phyloP scores from a whole-genome alignment of 2,797 vertebrate species.

The Macropodus opercularis region DNA sequence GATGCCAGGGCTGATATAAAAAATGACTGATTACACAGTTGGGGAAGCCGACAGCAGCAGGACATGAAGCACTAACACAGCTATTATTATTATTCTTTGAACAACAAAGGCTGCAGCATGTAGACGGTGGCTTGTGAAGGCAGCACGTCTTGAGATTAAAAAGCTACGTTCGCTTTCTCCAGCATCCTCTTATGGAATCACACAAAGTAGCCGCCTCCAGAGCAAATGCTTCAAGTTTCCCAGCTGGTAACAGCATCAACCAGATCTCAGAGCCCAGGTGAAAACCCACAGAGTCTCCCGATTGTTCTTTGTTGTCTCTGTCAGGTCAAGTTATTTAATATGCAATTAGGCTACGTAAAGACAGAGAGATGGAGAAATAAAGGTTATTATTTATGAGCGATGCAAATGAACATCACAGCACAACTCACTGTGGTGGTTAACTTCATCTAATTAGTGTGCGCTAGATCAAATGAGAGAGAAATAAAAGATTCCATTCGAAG shows the following conservation, averaged over 20 bases:
- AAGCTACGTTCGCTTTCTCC: no score
- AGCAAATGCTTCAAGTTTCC: not conserved
- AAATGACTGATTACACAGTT: no score
- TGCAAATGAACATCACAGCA: conserved; percentile 21
- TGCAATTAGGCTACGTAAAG: not conserved
- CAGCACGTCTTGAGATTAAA: no score
- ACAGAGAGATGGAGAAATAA: conserved; percentile 3
- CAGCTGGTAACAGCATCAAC: not conserved
- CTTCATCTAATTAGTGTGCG: conserved; percentile 17
- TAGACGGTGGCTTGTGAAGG: no score
- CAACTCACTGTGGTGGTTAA: conserved; percentile 13
- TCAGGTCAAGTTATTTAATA: no score
- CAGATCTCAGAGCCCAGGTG: no score
- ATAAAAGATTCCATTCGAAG: not conserved
- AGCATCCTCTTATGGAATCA: not conserved
- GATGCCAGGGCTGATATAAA: no score
- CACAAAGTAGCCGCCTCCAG: not conserved
- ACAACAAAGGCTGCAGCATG: no score
- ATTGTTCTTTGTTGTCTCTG: no score
- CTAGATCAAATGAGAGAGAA: not conserved
- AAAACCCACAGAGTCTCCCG: not conserved
- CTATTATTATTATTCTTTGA: no score
- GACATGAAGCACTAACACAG: no score
- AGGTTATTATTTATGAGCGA: conserved; percentile 35
- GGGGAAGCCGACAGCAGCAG: no score